Percentiles rank a stretch among this genome's conserved stretches.
These are phyloP conservation scores for Neocrepidodera transversa DNA, from an alignment of 2,888 invertebrate genomes.

Conservation along the genomic window DNA sequence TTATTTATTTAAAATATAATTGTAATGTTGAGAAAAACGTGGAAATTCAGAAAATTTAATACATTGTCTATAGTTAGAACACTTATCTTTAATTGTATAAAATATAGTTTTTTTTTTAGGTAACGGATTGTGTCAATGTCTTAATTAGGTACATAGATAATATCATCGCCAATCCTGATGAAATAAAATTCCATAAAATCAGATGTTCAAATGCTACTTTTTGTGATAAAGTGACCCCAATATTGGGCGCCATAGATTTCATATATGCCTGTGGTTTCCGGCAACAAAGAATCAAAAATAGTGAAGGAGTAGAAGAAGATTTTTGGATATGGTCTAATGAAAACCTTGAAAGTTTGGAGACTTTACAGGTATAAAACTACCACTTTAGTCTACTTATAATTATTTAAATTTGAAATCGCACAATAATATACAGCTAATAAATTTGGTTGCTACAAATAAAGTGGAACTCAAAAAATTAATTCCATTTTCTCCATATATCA, in stretches of 20 bases:
- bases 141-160: conserved; percentile 90
- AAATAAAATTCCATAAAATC: conserved; percentile 91
- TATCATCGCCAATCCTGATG: conserved; percentile 81
- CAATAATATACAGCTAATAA: too few relatives aligned
- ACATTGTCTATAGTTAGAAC: too few relatives aligned
- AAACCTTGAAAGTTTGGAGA: conserved; percentile 65
- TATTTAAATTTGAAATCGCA: too few relatives aligned
- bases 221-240: conserved; percentile 77
- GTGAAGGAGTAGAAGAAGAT: conserved; percentile 67
- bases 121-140: conserved; percentile 83
- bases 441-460: too few relatives aligned
- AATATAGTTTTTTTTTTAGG: conserved; percentile 58
- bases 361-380: conserved; percentile 66
- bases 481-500: too few relatives aligned
- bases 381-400: too few relatives aligned
- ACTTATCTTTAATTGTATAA: too few relatives aligned
- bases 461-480: too few relatives aligned
- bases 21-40: too few relatives aligned
- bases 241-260: conserved; percentile 84
- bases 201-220: conserved; percentile 82
- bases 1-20: too few relatives aligned
- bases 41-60: too few relatives aligned
- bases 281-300: conserved; percentile 64
- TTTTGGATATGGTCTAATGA: conserved; percentile 72
- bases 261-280: conserved; percentile 84